A percentile compares a stretch with the other conserved stretches of the same genome.
phyloP scores from a whole-genome alignment of 2,113 vertebrate genomes.

The Phaethornis superciliosus region DNA sequence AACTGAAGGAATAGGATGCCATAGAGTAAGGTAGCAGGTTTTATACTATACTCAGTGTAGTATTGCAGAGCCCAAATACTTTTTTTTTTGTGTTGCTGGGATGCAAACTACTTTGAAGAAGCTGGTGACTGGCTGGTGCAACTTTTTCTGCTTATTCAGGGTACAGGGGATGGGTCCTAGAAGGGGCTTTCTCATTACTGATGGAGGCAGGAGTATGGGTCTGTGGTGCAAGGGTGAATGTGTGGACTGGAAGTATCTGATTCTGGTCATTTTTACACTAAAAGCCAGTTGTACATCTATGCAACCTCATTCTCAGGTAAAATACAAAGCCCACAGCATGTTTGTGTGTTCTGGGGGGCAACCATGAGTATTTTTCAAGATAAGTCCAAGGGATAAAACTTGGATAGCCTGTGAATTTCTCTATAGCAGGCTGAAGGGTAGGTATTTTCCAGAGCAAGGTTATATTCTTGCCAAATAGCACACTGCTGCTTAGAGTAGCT shows the following conservation, averaged over 20 bases:
- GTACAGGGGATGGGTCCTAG: background rate
- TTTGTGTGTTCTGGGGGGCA: background rate
- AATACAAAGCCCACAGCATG: background rate
- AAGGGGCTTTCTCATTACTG: background rate
- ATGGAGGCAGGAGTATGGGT: background rate
- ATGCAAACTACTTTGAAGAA: background rate
- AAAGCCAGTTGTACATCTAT: background rate
- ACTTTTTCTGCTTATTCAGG: background rate
- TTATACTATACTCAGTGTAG: fast-evolving
- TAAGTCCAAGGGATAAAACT: background rate
- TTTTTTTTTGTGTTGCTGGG: background rate
- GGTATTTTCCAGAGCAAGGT: background rate
- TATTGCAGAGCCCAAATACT: background rate
- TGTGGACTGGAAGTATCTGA: background rate
- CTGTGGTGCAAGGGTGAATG: background rate
- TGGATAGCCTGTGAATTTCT: background rate
- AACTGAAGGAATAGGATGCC: background rate
- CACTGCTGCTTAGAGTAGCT: background rate
- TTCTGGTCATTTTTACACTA: background rate
- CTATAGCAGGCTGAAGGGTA: background rate
- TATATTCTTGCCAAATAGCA: background rate
- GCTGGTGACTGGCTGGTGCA: background rate
- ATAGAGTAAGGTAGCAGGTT: background rate
- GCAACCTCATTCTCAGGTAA: background rate
- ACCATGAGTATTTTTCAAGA: background rate